Conservation (phyloP, 2,888 invertebrate genomes). For the Meteorus cinctellus region DNA sequence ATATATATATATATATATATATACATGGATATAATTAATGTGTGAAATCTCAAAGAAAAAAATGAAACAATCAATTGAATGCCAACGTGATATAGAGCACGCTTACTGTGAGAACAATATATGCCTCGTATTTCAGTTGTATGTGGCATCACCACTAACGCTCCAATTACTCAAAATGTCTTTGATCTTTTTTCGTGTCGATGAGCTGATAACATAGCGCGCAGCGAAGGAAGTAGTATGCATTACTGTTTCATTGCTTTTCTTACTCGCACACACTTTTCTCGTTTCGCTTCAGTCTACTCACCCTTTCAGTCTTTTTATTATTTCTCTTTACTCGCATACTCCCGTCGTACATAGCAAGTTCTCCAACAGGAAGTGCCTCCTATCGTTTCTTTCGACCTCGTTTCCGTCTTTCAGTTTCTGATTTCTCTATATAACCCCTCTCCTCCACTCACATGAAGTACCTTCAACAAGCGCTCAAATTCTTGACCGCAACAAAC, state of each 20-base stretch:
- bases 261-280: constrained; percentile 6
- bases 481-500: constrained; percentile 33
- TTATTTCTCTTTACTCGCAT: constrained; percentile 32
- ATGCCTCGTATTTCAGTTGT: constrained; percentile 27
- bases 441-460: constrained; percentile 22
- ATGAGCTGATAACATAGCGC: constrained; percentile 53
- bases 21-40: too few species aligned
- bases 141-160: constrained; percentile 42
- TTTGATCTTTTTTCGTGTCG: constrained; percentile 53
- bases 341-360: constrained; percentile 4
- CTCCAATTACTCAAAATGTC: constrained; percentile 50
- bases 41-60: background rate
- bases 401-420: constrained; percentile 36
- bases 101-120: constrained; percentile 1
- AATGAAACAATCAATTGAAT: constrained; percentile 35
- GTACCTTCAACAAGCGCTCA: constrained; percentile 35
- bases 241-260: constrained; percentile 27
- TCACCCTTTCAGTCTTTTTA: constrained; percentile 2
- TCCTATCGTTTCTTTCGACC: constrained; percentile 34
- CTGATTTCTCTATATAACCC: constrained; percentile 30
- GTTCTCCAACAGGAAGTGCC: constrained; percentile 27
- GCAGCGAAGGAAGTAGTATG: constrained; percentile 28
- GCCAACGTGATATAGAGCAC: background rate
- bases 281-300: constrained; percentile 29
- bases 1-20: too few species aligned